Conservation (phyloP, 2,797 vertebrate genomes). For the Anomalospiza imberbis region DNA sequence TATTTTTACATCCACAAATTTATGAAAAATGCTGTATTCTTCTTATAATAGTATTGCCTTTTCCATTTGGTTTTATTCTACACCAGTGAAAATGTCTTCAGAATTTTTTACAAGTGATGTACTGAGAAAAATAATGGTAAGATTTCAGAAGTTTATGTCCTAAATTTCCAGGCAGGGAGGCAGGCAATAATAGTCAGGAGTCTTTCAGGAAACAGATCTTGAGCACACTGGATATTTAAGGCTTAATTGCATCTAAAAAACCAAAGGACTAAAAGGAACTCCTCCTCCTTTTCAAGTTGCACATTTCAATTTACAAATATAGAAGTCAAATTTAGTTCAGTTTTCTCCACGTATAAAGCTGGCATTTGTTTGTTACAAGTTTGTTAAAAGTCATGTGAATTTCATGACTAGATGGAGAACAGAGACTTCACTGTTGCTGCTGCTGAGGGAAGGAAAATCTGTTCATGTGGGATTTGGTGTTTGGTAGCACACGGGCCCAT, state of each 20-base stretch:
- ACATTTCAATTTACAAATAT: background rate
- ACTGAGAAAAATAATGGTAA: background rate
- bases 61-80: background rate
- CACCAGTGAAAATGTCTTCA: background rate
- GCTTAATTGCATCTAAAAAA: background rate
- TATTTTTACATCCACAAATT: background rate
- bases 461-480: background rate
- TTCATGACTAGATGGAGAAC: background rate
- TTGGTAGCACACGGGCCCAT: fast-evolving
- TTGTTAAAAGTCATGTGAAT: background rate
- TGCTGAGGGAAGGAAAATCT: background rate
- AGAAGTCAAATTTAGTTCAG: background rate
- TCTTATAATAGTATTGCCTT: background rate
- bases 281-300: background rate
- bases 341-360: background rate
- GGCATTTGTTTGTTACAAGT: background rate
- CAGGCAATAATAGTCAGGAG: background rate
- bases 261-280: background rate
- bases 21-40: background rate
- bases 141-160: background rate
- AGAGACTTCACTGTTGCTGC: background rate
- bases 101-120: background rate
- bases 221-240: background rate
- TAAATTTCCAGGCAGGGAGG: background rate
- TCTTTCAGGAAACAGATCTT: background rate